Evolutionary conservation across 1,140 invertebrate genomes (phyloP).

Genomic region (Berghia stephanieae): DNA sequence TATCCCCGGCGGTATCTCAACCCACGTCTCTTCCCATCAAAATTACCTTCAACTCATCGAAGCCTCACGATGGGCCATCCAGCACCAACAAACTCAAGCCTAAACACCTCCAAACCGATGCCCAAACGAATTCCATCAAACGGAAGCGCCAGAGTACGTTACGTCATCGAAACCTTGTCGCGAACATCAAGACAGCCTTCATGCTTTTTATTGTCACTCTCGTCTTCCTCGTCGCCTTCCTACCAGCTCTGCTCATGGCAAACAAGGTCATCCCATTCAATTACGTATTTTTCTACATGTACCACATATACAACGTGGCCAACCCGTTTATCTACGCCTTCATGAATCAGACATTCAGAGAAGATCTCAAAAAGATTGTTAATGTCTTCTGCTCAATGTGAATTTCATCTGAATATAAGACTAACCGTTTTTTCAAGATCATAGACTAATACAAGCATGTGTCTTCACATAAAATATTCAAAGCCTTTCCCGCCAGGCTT

Average conservation of each 20-base stretch:
- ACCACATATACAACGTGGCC: slow-evolving; percentile 54
- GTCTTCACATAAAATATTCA: too few relatives aligned
- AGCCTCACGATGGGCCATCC: too few relatives aligned
- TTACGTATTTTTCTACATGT: slow-evolving; percentile 47
- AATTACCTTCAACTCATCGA: too few relatives aligned
- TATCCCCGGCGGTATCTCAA: too few relatives aligned
- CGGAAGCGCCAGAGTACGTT: slow-evolving; percentile 25
- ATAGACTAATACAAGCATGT: too few relatives aligned
- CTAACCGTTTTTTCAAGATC: too few relatives aligned
- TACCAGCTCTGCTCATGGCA: slow-evolving; percentile 47
- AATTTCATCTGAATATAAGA: too few relatives aligned
- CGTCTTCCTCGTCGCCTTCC: slow-evolving; percentile 49
- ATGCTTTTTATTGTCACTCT: slow-evolving; percentile 53
- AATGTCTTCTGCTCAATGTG: slow-evolving; percentile 21
- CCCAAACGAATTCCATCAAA: background rate
- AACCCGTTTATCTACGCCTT: slow-evolving; percentile 55
- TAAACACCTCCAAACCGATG: background rate
- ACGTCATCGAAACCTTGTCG: slow-evolving; percentile 37
- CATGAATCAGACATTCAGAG: slow-evolving; percentile 50
- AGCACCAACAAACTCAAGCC: too few relatives aligned
- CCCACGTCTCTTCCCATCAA: too few relatives aligned
- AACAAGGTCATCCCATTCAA: slow-evolving; percentile 40
- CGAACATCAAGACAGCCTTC: slow-evolving; percentile 47
- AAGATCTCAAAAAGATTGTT: slow-evolving; percentile 45
- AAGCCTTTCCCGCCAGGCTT: too few relatives aligned